Base-by-base conservation (phyloP, 2,888 invertebrate species). In the Microplitis manilae region DNA sequence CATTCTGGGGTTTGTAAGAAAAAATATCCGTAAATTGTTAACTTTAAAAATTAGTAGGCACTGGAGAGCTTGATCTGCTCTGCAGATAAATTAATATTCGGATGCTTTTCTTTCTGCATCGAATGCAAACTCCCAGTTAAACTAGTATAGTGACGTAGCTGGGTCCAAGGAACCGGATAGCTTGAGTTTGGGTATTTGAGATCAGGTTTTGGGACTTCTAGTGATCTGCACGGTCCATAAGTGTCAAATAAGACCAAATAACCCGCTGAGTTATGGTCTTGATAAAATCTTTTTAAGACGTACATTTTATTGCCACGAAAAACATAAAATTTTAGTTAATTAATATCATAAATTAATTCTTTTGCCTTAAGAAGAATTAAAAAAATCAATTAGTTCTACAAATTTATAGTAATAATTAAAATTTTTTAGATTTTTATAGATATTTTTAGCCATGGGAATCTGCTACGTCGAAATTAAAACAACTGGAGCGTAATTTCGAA, bases 151-250 rank as follows among this genome's bases (percentile, higher is more conserved):
- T 50, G 6, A 50, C 20, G 8, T 61, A 17, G n/a, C 4, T 2
- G 61, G 15, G 60, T 13, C 8, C n/a, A 30, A n/a, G 6, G 6
- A 71, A 71, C 70, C 70, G 61, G 70, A 61, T 82, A 81, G 71
- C 77, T 50, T 50, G 50, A 30, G 67, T 69, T 75, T 30, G 30
- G 2, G 15, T 61, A 70, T 50, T 8, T 5, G 9, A 70, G 75
- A 82, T 82, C 82, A 81, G 81, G 81, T 82, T 82, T 80, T 79
- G 77, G 79, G 67, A 77, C 73, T 77, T 72, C 70, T 71, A 62
- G 73, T 75, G 76, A 61, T 80, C 77, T 72, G 68, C 76, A 76
- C 68, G 78, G 71, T 77, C 80, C 77, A 81, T 81, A 77, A 71
- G 71, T 76, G 50, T 39, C 79, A 38, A 77, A 77, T 75, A 73